Evolutionary conservation across 2,113 vertebrate genomes (phyloP).

Genomic region (Pachyramphus minor): DNA sequence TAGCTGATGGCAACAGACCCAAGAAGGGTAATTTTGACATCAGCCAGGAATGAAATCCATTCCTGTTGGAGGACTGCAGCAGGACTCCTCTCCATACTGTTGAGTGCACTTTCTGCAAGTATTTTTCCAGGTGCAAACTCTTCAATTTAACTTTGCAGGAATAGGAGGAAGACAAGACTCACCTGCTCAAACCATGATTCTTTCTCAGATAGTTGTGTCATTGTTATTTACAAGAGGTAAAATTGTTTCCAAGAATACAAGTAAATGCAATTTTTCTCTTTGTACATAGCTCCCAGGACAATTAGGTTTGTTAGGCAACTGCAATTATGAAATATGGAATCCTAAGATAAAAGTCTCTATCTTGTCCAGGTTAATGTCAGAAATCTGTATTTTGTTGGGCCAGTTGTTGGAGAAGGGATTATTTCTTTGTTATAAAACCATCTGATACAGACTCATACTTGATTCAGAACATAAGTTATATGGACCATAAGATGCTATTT

Average conservation of each 20-base stretch:
- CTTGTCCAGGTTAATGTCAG: neutral
- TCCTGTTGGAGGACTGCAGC: neutral
- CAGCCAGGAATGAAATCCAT: neutral
- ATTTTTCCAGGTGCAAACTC: neutral
- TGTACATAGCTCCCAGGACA: neutral
- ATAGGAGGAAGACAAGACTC: neutral
- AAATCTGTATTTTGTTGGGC: neutral
- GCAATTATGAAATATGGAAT: neutral
- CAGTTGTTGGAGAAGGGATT: slow-evolving; percentile 38
- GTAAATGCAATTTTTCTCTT: neutral
- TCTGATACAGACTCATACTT: slow-evolving; percentile 6
- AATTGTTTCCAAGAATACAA: neutral
- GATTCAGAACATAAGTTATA: neutral
- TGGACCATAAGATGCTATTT: slow-evolving; percentile 17
- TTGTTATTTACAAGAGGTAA: slow-evolving; percentile 23
- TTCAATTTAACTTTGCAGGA: neutral
- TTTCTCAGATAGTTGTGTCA: neutral
- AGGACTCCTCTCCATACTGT: neutral
- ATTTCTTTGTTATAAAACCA: slow-evolving; percentile 28
- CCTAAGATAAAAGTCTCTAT: neutral
- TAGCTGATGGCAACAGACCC: neutral
- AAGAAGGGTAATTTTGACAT: neutral
- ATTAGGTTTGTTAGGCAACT: neutral
- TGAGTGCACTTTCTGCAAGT: neutral
- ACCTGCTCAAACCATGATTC: neutral